These are phyloP conservation scores for Heliconius hewitsoni DNA, from an alignment of 1,140 invertebrate genomes.

Conservation along the genomic window DNA sequence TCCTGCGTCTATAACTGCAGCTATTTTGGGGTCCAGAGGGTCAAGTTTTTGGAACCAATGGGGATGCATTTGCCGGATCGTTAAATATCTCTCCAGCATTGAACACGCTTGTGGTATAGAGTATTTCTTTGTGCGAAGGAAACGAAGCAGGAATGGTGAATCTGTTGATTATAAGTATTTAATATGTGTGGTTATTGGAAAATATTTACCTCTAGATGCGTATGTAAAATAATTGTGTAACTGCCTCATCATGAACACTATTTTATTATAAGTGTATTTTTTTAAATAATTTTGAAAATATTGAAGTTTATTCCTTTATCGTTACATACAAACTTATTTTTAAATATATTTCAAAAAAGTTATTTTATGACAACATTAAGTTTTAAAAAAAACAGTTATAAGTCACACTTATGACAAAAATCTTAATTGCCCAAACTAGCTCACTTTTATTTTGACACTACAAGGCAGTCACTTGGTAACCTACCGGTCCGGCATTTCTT, in stretches of 20 bases:
- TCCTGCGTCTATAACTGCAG: slow-evolving; percentile 90
- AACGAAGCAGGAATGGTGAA: slow-evolving; percentile 89
- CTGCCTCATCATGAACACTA: too few species aligned
- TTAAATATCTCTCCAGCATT: slow-evolving; percentile 92
- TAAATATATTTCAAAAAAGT: too few species aligned
- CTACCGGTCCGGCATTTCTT: slow-evolving; percentile 87
- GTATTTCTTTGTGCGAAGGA: slow-evolving; percentile 93
- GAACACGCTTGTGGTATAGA: slow-evolving; percentile 91
- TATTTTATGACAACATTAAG: too few species aligned
- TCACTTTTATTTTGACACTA: not conserved
- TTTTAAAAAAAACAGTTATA: too few species aligned
- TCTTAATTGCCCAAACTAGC: not conserved
- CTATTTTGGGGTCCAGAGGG: slow-evolving; percentile 86
- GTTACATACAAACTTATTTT: too few species aligned
- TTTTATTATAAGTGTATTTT: too few species aligned
- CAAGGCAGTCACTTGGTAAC: not conserved
- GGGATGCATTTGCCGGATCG: slow-evolving; percentile 89
- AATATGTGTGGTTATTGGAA: not conserved
- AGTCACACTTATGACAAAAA: too few species aligned
- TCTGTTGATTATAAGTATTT: slow-evolving; percentile 74
- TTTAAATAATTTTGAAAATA: too few species aligned
- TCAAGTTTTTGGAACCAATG: slow-evolving; percentile 92
- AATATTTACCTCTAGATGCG: not conserved
- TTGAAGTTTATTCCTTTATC: too few species aligned
- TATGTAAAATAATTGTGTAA: too few species aligned